These are phyloP conservation scores for Lithosia quadra DNA, from an alignment of 2,888 invertebrate genomes.

Conservation along the genomic window DNA sequence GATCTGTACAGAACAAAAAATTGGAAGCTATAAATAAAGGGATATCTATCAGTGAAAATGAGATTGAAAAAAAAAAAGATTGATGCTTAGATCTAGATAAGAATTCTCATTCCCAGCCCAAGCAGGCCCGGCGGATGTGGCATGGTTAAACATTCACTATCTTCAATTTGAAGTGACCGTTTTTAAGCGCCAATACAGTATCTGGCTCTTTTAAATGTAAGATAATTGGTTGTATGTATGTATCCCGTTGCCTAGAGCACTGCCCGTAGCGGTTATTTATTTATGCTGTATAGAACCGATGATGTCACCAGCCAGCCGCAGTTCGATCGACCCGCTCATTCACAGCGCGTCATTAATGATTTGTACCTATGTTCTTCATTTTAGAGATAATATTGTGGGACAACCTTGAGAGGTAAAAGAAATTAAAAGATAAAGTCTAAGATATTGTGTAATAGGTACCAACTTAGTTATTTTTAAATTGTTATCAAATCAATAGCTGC, in stretches of 20 bases:
- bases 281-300: neutral
- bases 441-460: too few relatives aligned
- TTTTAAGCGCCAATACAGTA: neutral
- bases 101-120: neutral
- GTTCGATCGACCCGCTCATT: neutral
- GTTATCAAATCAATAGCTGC: neutral
- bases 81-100: too few relatives aligned
- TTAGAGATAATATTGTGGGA: neutral
- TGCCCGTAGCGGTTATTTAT: neutral
- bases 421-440: neutral
- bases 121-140: neutral
- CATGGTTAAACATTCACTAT: neutral
- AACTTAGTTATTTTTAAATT: neutral
- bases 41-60: too few relatives aligned
- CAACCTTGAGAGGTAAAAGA: neutral
- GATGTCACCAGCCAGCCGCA: slow-evolving; percentile 12
- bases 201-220: neutral
- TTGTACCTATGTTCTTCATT: neutral
- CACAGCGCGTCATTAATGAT: slow-evolving; percentile 8
- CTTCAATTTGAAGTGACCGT: neutral
- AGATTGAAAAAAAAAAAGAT: neutral
- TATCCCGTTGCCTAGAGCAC: slow-evolving; percentile 3
- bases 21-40: too few relatives aligned
- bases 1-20: neutral
- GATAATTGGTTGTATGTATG: slow-evolving; percentile 8